Conservation (phyloP, 2,888 invertebrate genomes). For the Vesta saturnalis region DNA sequence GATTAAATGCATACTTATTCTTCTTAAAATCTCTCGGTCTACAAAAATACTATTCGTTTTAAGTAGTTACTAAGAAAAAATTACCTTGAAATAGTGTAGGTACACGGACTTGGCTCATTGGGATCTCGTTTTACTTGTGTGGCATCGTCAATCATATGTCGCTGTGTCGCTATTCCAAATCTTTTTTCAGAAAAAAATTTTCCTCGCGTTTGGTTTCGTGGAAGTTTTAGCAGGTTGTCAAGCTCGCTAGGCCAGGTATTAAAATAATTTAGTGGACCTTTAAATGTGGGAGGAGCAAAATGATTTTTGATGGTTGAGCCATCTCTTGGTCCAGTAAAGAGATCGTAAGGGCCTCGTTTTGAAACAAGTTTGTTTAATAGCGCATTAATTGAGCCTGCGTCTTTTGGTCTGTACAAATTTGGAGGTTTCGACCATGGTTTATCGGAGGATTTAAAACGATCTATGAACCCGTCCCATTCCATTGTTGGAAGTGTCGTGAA, state of each 20-base stretch:
- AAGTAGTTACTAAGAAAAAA: neutral
- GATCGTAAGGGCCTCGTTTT: slow-evolving; percentile 57
- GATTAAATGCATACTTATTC: slow-evolving; percentile 50
- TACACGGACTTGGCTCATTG: slow-evolving; percentile 66
- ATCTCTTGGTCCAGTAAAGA: slow-evolving; percentile 65
- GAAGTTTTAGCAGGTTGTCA: slow-evolving; percentile 52
- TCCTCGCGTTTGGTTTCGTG: slow-evolving; percentile 48
- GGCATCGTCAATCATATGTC: slow-evolving; percentile 64
- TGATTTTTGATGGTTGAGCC: slow-evolving; percentile 65
- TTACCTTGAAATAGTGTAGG: slow-evolving; percentile 53
- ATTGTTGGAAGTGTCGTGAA: slow-evolving; percentile 51
- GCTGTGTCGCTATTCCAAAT: slow-evolving; percentile 60
- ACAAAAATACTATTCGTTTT: slow-evolving; percentile 11
- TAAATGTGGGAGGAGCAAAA: slow-evolving; percentile 56
- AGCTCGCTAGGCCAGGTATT: slow-evolving; percentile 49
- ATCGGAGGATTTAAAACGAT: slow-evolving; percentile 50
- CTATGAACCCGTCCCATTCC: slow-evolving; percentile 54
- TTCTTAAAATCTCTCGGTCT: slow-evolving; percentile 31
- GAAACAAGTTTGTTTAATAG: slow-evolving; percentile 49
- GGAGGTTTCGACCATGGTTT: slow-evolving; percentile 50
- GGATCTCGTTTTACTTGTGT: slow-evolving; percentile 64
- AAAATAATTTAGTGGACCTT: slow-evolving; percentile 52
- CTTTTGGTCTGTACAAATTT: slow-evolving; percentile 51
- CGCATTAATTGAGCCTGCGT: slow-evolving; percentile 44
- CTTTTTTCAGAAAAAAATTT: slow-evolving; percentile 52